These are phyloP conservation scores for Centruroides sculpturatus DNA, from an alignment of 1,140 invertebrate genomes.

Conservation along the genomic window DNA sequence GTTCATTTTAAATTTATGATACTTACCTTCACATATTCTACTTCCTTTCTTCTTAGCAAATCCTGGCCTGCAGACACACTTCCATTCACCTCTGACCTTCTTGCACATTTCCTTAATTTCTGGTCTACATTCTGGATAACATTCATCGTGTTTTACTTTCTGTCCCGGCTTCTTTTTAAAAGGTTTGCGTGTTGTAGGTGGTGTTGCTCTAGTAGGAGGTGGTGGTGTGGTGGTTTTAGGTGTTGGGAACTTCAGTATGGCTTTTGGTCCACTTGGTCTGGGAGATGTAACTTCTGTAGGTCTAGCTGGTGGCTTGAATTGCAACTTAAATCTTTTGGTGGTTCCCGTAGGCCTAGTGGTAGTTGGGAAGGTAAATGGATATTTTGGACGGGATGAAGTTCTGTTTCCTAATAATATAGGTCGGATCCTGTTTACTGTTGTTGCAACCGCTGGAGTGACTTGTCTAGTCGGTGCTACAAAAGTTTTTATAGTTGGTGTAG, in stretches of 20 bases:
- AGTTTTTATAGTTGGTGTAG: too few relatives aligned
- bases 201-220: slow-evolving; percentile 10
- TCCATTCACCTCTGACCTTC: slow-evolving; percentile 10
- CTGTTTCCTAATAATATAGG: background rate
- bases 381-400: background rate
- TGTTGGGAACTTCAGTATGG: slow-evolving; percentile 11
- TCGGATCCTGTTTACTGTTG: background rate
- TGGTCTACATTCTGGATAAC: slow-evolving; percentile 49
- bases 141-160: slow-evolving; percentile 59
- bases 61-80: slow-evolving; percentile 14
- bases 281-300: slow-evolving; percentile 8
- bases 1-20: background rate
- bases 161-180: slow-evolving; percentile 54
- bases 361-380: too few relatives aligned
- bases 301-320: slow-evolving; percentile 11
- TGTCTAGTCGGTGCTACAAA: too few relatives aligned
- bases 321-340: slow-evolving; percentile 6
- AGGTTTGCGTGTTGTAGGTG: background rate
- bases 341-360: background rate
- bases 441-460: too few relatives aligned
- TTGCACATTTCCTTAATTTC: slow-evolving; percentile 66
- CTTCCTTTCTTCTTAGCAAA: slow-evolving; percentile 63
- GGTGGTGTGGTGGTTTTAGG: background rate
- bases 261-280: slow-evolving; percentile 1
- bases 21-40: slow-evolving; percentile 71